These are phyloP conservation scores for Cyclopterus lumpus DNA, from an alignment of 2,797 vertebrate species.

Conservation along the genomic window DNA sequence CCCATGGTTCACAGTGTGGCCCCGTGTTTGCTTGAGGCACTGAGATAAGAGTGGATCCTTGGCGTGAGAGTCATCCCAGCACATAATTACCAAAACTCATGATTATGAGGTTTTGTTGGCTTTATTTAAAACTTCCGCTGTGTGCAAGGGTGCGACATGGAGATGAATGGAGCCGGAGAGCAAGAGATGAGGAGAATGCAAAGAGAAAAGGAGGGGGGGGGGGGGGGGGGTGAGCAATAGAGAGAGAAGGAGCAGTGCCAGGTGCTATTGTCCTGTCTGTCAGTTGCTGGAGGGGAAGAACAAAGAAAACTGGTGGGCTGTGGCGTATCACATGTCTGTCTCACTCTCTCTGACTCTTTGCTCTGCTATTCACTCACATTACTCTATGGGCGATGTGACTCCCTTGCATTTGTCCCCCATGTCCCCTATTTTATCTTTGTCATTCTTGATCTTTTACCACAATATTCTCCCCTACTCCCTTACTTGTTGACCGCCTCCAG, in stretches of 20 bases:
- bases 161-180: constrained; percentile 59
- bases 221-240: constrained; percentile 44
- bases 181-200: constrained; percentile 57
- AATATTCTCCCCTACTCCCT: neutral
- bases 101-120: constrained; percentile 43
- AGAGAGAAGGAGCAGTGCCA: constrained; percentile 67
- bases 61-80: constrained; percentile 19
- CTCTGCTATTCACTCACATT: constrained; percentile 64
- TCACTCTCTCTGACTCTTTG: constrained; percentile 66
- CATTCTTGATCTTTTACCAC: constrained; percentile 42
- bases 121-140: constrained; percentile 39
- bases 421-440: constrained; percentile 17
- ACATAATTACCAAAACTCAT: constrained; percentile 52
- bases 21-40: constrained; percentile 9
- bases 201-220: constrained; percentile 54
- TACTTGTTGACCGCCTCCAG: constrained; percentile 24
- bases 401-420: constrained; percentile 34
- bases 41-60: constrained; percentile 41
- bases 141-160: constrained; percentile 18
- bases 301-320: constrained; percentile 77
- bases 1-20: neutral
- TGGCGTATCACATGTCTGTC: constrained; percentile 77
- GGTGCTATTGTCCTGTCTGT: constrained; percentile 81
- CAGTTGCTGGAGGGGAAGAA: constrained; percentile 72
- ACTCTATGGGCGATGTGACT: constrained; percentile 57